Conservation (phyloP, 2,797 vertebrate genomes). For the Sciaenops ocellatus region DNA sequence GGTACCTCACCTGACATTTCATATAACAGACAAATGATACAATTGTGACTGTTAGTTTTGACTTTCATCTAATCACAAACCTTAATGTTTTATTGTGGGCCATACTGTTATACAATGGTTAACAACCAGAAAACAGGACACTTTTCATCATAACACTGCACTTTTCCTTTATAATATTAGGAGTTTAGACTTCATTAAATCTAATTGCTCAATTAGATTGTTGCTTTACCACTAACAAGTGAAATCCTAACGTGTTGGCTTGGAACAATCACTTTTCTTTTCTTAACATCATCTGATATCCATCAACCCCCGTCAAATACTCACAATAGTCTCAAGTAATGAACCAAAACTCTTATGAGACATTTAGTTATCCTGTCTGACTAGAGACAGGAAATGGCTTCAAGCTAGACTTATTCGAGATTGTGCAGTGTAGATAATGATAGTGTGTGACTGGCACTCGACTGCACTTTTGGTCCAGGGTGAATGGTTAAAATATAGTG, state of each 20-base stretch:
- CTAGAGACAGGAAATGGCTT: slow-evolving; percentile 8
- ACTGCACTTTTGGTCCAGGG: not conserved
- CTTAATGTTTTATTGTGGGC: not conserved
- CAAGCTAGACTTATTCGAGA: not conserved
- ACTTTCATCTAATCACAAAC: not conserved
- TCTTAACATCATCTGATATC: not conserved
- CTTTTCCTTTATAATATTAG: slow-evolving; percentile 1
- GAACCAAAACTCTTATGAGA: not conserved
- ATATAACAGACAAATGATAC: not conserved
- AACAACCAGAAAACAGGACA: not conserved
- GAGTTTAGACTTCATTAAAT: not conserved
- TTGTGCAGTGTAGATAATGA: not conserved
- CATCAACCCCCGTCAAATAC: not conserved
- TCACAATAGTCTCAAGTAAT: not conserved
- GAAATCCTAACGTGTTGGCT: not conserved
- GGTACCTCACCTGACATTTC: not conserved
- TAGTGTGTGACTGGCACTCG: not conserved
- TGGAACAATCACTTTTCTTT: not conserved
- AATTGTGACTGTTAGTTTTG: not conserved
- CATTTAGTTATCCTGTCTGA: not conserved
- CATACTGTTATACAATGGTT: not conserved
- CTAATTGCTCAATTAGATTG: not conserved
- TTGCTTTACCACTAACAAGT: not conserved
- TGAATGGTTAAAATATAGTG: not conserved
- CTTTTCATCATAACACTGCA: not conserved